Conservation (phyloP, 2,888 invertebrate genomes). For the Protodeltote pygarga region DNA sequence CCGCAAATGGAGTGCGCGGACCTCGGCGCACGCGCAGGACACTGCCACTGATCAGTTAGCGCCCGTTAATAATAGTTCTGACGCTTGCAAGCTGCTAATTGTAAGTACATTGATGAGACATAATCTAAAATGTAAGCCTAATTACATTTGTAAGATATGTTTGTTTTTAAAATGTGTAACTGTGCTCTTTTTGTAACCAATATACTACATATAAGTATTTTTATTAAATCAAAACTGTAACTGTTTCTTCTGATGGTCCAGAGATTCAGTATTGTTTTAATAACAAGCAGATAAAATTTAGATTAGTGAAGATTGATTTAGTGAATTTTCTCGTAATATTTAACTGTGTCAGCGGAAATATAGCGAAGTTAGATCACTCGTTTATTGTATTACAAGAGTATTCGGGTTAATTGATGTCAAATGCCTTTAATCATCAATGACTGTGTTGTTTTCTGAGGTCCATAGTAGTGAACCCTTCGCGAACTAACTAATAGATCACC, state of each 20-base stretch:
- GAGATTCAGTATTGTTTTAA: too few species aligned
- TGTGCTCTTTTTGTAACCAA: too few species aligned
- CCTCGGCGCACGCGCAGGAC: slow-evolving; percentile 73
- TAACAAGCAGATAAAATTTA: too few species aligned
- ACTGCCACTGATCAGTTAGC: slow-evolving; percentile 69
- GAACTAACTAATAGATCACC: too few species aligned
- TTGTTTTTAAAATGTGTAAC: too few species aligned
- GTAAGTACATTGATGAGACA: slow-evolving; percentile 56
- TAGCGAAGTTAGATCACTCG: background rate
- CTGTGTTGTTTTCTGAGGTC: slow-evolving; percentile 15
- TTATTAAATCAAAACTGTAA: too few species aligned
- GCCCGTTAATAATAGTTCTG: slow-evolving; percentile 69
- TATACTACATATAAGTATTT: too few species aligned
- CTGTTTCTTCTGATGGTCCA: too few species aligned
- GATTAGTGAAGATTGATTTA: too few species aligned
- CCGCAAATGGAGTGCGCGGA: slow-evolving; percentile 78
- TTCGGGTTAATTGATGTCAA: slow-evolving; percentile 57
- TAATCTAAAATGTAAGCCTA: too few species aligned
- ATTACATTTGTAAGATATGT: too few species aligned
- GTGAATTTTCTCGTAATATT: slow-evolving; percentile 2
- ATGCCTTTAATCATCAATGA: slow-evolving; percentile 33
- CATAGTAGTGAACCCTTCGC: slow-evolving; percentile 1
- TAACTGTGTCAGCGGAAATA: background rate
- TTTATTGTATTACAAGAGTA: slow-evolving; percentile 31
- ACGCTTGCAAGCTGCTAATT: slow-evolving; percentile 78